Conservation (phyloP, 2,113 vertebrate genomes). For the Sebastes fasciatus region DNA sequence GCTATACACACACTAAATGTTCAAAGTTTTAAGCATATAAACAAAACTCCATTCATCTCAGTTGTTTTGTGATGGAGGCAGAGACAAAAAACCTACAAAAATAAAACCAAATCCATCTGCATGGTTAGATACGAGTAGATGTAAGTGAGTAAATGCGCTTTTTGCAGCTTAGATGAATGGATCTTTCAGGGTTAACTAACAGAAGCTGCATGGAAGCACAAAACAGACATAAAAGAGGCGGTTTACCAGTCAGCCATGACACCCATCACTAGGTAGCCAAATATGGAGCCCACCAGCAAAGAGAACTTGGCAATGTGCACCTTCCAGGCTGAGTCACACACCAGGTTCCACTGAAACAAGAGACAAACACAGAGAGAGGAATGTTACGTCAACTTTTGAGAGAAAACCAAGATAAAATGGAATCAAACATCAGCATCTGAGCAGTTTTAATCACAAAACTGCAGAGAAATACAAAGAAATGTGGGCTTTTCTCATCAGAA, state of each 20-base stretch:
- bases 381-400: constrained; percentile 7
- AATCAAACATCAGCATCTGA: constrained; percentile 28
- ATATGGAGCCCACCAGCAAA: constrained; percentile 95
- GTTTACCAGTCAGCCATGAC: constrained; percentile 98
- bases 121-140: not conserved
- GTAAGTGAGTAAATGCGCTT: not conserved
- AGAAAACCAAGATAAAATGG: constrained; percentile 29
- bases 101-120: not conserved
- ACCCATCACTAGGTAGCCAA: constrained; percentile 97
- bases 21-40: not conserved
- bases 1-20: no score
- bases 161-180: not conserved
- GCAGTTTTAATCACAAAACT: constrained; percentile 3
- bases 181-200: not conserved
- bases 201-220: not conserved
- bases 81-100: not conserved
- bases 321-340: constrained; percentile 97
- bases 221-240: constrained; percentile 41
- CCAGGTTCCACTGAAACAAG: constrained; percentile 92
- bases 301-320: constrained; percentile 99
- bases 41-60: not conserved
- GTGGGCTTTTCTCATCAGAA: constrained; percentile 17
- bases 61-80: not conserved
- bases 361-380: constrained; percentile 41
- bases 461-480: constrained; percentile 11